Evolutionary conservation across 2,888 invertebrate species (phyloP).

Genomic region (Yponomeuta plumbellus): DNA sequence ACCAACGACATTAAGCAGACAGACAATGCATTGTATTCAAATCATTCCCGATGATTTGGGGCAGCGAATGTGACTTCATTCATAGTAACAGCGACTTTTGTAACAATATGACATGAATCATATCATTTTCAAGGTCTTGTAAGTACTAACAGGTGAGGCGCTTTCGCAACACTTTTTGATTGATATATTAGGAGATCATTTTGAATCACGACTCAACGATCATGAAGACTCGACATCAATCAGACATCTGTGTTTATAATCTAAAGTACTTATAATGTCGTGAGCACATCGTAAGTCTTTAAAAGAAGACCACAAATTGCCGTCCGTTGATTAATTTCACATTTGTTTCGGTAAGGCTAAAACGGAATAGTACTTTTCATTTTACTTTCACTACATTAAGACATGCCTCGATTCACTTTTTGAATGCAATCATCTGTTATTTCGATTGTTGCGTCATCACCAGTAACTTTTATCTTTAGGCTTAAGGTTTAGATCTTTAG

Average conservation of each 20-base stretch:
- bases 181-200: background rate
- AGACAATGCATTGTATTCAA: constrained; percentile 54
- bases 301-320: too few relatives aligned
- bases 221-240: too few relatives aligned
- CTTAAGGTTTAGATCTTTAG: too few relatives aligned
- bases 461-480: constrained; percentile 1
- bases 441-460: constrained; percentile 17
- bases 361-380: constrained; percentile 14
- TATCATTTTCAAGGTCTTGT: constrained; percentile 15
- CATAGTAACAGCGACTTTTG: constrained; percentile 13
- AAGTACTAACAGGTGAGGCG: background rate
- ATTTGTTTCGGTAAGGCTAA: background rate
- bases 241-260: too few relatives aligned
- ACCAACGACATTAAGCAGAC: constrained; percentile 32
- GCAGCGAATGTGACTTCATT: constrained; percentile 27
- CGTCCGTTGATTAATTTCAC: background rate
- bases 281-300: too few relatives aligned
- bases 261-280: too few relatives aligned
- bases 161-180: background rate
- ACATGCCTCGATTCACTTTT: constrained; percentile 18
- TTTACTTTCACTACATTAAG: constrained; percentile 18
- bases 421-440: constrained; percentile 16
- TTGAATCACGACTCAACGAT: background rate
- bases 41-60: constrained; percentile 47
- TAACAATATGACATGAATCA: constrained; percentile 15